Evolutionary conservation across 2,888 invertebrate species (phyloP).

Genomic region (Megamerina dolium): DNA sequence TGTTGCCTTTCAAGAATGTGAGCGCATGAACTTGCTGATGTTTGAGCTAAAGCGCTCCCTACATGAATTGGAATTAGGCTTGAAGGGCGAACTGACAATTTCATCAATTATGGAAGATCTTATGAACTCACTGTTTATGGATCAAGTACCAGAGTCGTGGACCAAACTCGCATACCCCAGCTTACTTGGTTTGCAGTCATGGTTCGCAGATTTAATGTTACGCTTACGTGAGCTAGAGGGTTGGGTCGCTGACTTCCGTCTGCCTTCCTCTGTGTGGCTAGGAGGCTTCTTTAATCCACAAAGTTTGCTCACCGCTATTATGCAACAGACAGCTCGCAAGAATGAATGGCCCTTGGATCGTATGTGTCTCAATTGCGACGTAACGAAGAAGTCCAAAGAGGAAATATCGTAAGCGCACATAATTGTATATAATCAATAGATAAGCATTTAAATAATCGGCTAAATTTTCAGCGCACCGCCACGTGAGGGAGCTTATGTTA

Average conservation of each 20-base stretch:
- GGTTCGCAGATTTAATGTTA: constrained; percentile 80
- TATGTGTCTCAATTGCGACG: constrained; percentile 92
- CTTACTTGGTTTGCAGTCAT: constrained; percentile 70
- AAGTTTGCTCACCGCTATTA: constrained; percentile 92
- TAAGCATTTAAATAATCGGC: constrained; percentile 3
- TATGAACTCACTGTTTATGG: constrained; percentile 80
- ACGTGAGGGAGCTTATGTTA: constrained; percentile 85
- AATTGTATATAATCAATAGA: not conserved
- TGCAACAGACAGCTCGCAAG: constrained; percentile 94
- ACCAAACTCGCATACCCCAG: constrained; percentile 84
- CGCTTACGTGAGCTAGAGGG: constrained; percentile 75
- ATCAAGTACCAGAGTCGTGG: constrained; percentile 84
- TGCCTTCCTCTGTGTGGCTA: constrained; percentile 86
- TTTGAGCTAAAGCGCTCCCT: constrained; percentile 75
- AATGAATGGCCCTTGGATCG: constrained; percentile 95
- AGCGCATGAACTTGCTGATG: constrained; percentile 86
- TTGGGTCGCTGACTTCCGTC: constrained; percentile 84
- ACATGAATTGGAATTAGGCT: constrained; percentile 77
- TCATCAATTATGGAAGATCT: constrained; percentile 87
- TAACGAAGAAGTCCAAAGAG: constrained; percentile 79
- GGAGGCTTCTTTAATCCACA: constrained; percentile 96
- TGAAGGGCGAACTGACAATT: constrained; percentile 91
- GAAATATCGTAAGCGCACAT: constrained; percentile 65
- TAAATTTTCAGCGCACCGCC: constrained; percentile 61
- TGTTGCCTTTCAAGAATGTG: constrained; percentile 89